These are phyloP conservation scores for Aphodius granarius DNA, from an alignment of 2,888 invertebrate genomes.

Conservation along the genomic window DNA sequence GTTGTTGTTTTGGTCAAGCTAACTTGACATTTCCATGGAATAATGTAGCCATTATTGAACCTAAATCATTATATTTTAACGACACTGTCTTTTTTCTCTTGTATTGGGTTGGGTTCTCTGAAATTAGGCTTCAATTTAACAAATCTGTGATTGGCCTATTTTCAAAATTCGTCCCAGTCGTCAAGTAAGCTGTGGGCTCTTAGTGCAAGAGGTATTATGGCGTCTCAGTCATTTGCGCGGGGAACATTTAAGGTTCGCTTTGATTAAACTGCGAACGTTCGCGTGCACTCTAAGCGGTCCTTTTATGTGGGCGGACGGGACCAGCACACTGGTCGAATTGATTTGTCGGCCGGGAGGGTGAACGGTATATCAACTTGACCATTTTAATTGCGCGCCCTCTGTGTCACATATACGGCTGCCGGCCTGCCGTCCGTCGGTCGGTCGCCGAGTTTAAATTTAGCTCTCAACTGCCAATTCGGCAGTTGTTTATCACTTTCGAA, in stretches of 20 bases:
- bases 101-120: too few species aligned
- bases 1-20: too few species aligned
- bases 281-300: background rate
- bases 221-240: background rate
- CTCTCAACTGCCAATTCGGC: background rate
- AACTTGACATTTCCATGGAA: too few species aligned
- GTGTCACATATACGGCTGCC: background rate
- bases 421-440: too few species aligned
- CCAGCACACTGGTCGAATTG: slow-evolving; percentile 2
- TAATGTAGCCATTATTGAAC: too few species aligned
- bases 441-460: background rate
- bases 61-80: too few species aligned
- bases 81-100: too few species aligned
- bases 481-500: background rate
- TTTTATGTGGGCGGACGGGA: slow-evolving; percentile 4
- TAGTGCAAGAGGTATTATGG: background rate
- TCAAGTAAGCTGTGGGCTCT: too few species aligned
- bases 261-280: slow-evolving; percentile 10
- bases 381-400: background rate
- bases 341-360: background rate
- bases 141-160: too few species aligned
- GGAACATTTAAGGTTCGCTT: slow-evolving; percentile 1
- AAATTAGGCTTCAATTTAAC: too few species aligned
- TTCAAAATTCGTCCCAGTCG: too few species aligned
- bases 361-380: background rate